Evolutionary conservation across 2,888 invertebrate species (phyloP).

Genomic region (Himalopsyche kuldschensis): DNA sequence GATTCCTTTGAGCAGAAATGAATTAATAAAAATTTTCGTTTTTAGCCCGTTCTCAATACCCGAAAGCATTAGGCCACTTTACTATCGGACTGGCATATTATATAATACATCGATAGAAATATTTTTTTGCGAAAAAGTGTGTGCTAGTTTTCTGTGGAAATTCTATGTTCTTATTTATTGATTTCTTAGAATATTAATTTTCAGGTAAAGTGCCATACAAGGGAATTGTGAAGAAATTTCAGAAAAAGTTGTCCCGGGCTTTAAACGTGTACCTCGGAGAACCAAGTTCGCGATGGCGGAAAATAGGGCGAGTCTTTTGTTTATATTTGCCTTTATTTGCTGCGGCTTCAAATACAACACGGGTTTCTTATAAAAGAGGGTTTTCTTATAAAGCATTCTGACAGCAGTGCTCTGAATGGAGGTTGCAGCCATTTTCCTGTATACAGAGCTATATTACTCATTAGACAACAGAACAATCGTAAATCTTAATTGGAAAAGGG

Average conservation of each 20-base stretch:
- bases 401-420: not conserved
- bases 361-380: not conserved
- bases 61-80: too few relatives aligned
- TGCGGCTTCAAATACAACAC: not conserved
- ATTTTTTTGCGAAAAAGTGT: too few relatives aligned
- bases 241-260: not conserved
- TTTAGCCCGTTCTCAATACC: too few relatives aligned
- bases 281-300: not conserved
- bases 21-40: too few relatives aligned
- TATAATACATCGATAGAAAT: too few relatives aligned
- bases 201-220: too few relatives aligned
- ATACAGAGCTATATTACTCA: not conserved
- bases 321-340: not conserved
- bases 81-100: too few relatives aligned
- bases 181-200: too few relatives aligned
- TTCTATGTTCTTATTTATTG: too few relatives aligned
- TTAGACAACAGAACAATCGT: not conserved
- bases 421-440: not conserved
- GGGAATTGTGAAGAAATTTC: not conserved
- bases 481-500: not conserved
- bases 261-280: not conserved
- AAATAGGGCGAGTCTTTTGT: not conserved
- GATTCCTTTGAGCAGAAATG: too few relatives aligned
- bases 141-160: too few relatives aligned
- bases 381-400: not conserved